These are phyloP conservation scores for Mobula hypostoma DNA, from an alignment of 2,113 vertebrate species.

Conservation along the genomic window DNA sequence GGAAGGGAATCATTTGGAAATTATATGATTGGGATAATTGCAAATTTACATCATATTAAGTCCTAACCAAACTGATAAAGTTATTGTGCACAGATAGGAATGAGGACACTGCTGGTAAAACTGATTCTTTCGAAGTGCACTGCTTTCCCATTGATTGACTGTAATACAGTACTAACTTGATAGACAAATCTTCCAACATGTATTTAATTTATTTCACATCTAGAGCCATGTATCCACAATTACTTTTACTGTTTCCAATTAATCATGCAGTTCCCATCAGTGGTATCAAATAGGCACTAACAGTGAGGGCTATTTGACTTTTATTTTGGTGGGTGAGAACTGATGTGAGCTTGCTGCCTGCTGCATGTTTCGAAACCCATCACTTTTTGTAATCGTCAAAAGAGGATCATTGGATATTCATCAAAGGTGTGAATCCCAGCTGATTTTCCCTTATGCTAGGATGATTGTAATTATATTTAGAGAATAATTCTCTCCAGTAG, in stretches of 20 bases:
- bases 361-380: too few relatives aligned
- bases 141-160: background rate
- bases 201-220: background rate
- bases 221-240: background rate
- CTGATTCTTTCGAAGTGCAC: background rate
- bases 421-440: background rate
- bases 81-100: background rate
- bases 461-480: background rate
- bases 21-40: background rate
- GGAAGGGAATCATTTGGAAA: background rate
- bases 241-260: background rate
- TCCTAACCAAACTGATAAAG: background rate
- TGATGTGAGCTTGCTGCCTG: too few relatives aligned
- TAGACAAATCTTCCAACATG: background rate
- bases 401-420: background rate
- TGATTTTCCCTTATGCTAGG: background rate
- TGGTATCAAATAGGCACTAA: too few relatives aligned
- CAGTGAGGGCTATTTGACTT: too few relatives aligned
- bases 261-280: too few relatives aligned
- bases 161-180: background rate
- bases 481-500: background rate
- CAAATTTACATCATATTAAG: background rate
- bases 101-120: background rate
- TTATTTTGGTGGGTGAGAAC: too few relatives aligned
- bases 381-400: too few relatives aligned